Evolutionary conservation across 1,140 invertebrate species (phyloP).

Genomic region (Drosophila athabasca): DNA sequence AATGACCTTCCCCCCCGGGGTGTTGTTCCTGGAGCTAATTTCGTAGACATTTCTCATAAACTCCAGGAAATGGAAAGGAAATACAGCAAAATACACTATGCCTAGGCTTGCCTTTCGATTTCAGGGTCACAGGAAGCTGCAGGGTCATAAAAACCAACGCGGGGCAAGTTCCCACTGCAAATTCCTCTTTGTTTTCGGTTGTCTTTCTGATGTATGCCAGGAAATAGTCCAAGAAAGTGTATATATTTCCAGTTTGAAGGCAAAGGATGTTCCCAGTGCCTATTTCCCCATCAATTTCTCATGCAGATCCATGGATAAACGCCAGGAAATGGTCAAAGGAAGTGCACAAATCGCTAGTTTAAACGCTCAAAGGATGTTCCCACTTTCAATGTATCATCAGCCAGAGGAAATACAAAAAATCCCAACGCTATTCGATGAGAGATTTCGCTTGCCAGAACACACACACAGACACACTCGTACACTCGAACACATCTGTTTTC

Average conservation of each 20-base stretch:
- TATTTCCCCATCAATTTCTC: conserved; percentile 2
- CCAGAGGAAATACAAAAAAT: conserved; percentile 17
- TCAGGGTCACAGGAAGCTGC: conserved; percentile 22
- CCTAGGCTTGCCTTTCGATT: conserved; percentile 21
- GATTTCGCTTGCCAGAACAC: conserved; percentile 32
- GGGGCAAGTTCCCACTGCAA: not conserved
- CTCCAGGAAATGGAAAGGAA: conserved; percentile 12
- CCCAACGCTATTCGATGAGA: too few relatives aligned
- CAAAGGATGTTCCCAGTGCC: not conserved
- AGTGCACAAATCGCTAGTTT: conserved; percentile 17
- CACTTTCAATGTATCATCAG: too few relatives aligned
- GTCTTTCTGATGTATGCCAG: too few relatives aligned
- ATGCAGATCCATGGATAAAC: conserved; percentile 25
- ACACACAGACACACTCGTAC: too few relatives aligned
- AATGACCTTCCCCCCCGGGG: conserved; percentile 9
- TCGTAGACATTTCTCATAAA: conserved; percentile 16
- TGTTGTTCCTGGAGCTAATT: conserved; percentile 40
- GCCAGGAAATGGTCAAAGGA: conserved; percentile 26
- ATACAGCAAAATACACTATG: conserved; percentile 14
- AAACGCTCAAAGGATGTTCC: too few relatives aligned
- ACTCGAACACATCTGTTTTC: conserved; percentile 33
- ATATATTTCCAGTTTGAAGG: too few relatives aligned
- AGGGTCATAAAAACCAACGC: not conserved
- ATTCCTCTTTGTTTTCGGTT: not conserved
- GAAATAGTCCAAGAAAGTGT: too few relatives aligned